Percentiles rank a stretch among this genome's conserved stretches.
Conservation (phyloP, 2,113 vertebrate species). For the Peromyscus californicus region DNA sequence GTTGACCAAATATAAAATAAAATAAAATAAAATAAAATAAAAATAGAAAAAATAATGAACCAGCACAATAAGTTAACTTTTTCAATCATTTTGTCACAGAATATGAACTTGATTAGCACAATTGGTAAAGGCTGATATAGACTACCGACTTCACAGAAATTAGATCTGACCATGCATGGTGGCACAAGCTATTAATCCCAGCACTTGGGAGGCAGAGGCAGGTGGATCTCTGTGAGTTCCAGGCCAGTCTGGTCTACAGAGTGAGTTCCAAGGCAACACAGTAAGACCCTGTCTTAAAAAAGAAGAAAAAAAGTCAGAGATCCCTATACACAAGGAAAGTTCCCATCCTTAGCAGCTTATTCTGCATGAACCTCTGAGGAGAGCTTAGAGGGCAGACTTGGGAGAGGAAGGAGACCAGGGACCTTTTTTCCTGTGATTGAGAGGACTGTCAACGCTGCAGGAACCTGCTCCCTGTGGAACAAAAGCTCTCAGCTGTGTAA, state of each 20-base stretch:
- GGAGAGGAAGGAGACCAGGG: neutral
- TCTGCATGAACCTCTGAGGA: neutral
- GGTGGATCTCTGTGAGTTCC: neutral
- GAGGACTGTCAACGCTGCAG: neutral
- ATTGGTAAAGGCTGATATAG: neutral
- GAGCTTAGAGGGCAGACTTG: neutral
- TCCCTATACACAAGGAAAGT: neutral
- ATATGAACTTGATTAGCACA: neutral
- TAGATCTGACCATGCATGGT: too few relatives aligned
- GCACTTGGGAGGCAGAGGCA: neutral
- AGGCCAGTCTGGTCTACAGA: neutral
- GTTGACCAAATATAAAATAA: neutral
- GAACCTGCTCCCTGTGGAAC: neutral
- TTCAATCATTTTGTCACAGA: neutral
- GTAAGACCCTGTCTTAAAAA: neutral
- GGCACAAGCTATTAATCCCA: neutral
- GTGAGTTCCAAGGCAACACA: neutral
- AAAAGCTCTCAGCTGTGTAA: neutral
- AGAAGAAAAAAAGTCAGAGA: neutral
- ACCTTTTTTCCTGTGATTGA: neutral
- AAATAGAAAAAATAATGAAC: neutral
- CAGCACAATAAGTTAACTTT: neutral
- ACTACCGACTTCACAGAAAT: neutral
- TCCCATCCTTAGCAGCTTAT: neutral
- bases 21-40: neutral